Base-by-base conservation (phyloP, 2,113 vertebrate species). In the Emydocephalus ijimae region DNA sequence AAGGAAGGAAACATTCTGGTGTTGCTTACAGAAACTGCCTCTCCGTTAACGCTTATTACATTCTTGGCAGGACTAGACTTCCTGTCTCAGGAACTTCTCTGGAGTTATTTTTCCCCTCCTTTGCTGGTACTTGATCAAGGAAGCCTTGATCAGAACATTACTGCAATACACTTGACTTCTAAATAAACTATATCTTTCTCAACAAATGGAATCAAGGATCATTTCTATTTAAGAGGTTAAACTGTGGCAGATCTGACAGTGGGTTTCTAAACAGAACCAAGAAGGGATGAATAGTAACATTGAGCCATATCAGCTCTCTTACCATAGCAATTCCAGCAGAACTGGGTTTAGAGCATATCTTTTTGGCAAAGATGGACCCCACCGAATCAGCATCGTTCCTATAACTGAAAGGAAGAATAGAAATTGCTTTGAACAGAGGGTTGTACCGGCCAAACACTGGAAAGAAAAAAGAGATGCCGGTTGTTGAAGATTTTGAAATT, bases 261-360 rank as follows among this genome's bases (percentile, higher is more conserved):
- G 69, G 18, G 69, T 39, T 20, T 20, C 15, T n/a, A 18, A 81
- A 39, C 69, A 39, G 34, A 81, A 39, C 6, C 18, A 39, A 20
- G 34, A 81, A 81, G 69, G 20, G 18, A 20, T 34, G n/a, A 74
- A 74, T 74, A 74, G 34, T 74, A 81, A 81, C n/a, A 20, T 20
- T 21, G 18, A 81, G 34, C 5, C 18, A 1, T 9, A 81, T 20
- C 69, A 39, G 34, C 26, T 2, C 4, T 0, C 20, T 0, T 96
- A 97, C 95, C 97, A 97, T 59, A 87, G 93, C 95, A 74, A 96
- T 54, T 50, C 92, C 96, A 92, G 89, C 92, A 9, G 96, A 89
- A 3, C 92, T 92, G 20, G 93, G 92, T 90, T 61, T 92, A 45
- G 94, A 20, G 26, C 96, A 97, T n/a, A 94, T 91, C 61, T 92